phyloP scores from a whole-genome alignment of 2,888 invertebrate genomes.

The Drosophila crucigera region DNA sequence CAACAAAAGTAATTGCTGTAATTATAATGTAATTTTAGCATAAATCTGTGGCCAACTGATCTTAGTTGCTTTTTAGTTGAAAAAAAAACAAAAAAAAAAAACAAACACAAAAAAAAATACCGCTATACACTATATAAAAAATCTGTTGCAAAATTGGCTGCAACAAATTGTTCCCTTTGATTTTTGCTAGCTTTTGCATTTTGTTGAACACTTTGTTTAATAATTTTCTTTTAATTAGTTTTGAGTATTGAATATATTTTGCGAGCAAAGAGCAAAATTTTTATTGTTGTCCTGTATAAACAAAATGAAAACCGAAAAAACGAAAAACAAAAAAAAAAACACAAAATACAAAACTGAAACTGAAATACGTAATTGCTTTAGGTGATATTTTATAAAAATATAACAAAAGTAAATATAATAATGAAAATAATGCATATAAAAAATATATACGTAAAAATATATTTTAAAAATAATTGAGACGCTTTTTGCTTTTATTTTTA shows the following conservation, averaged over 20 bases:
- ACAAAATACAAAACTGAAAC: conserved; percentile 76
- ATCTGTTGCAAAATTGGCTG: conserved; percentile 53
- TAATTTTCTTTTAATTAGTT: conserved; percentile 67
- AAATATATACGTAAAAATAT: conserved; percentile 58
- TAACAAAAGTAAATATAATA: conserved; percentile 59
- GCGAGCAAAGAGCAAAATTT: conserved; percentile 57
- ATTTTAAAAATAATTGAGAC: conserved; percentile 63
- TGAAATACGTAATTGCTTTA: conserved; percentile 85
- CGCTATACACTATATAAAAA: conserved; percentile 40
- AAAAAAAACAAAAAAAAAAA: conserved; percentile 36
- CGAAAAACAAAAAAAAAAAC: conserved; percentile 62
- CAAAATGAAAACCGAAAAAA: conserved; percentile 48
- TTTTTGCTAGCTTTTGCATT: conserved; percentile 78
- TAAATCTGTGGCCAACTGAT: conserved; percentile 65
- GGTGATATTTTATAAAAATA: conserved; percentile 83
- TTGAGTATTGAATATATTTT: conserved; percentile 68
- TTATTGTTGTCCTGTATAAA: conserved; percentile 71
- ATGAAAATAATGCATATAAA: conserved; percentile 54
- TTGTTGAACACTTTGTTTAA: conserved; percentile 72
- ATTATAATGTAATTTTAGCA: conserved; percentile 74
- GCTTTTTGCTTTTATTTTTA: conserved; percentile 68
- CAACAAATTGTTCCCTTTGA: conserved; percentile 77
- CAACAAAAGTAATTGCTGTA: conserved; percentile 63
- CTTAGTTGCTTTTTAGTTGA: conserved; percentile 78
- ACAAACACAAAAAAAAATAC: conserved; percentile 10